Evolutionary conservation across 2,888 invertebrate species (phyloP), one percentile per base, ranked within the genome.

Genomic region (Plusia festucae): DNA sequence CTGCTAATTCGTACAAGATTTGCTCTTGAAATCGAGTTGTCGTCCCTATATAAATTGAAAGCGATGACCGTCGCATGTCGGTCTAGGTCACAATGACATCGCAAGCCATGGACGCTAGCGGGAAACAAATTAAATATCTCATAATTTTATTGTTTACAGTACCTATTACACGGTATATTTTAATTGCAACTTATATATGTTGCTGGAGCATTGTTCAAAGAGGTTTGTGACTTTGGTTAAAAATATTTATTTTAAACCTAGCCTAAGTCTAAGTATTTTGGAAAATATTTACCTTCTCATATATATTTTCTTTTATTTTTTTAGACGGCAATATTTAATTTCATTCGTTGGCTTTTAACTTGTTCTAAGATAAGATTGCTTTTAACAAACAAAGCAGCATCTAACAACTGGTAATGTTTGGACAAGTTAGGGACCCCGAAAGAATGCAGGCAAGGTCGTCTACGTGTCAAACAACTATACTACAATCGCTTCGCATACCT

Each of bases 1-100:
- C 18, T 18, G 30, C 5, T 57, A 70, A 68, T 65, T 63, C 62
- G 78, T 60, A 64, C 73, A 76, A 85, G 82, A 82, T 81, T 83
- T 85, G 85, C 85, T 84, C 90, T 90, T 88, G 88, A 85, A 84
- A 82, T 58, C 75, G 70, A 83, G 79, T 87, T 88, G 87, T 85
- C 86, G 86, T 88, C 86, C 84, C 85, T 86, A 85, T 85, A 87
- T 85, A 84, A 87, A 90, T 90, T 88, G 85, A 90, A 86, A 87
- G 82, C 85, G 85, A 88, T 90, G 90, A 88, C 90, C 87, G 85
- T 82, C 77, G 78, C 80, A 89, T 88, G 78, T 90, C 87, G 92
- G 91, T 91, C 92, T 92, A 92, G 92, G 92, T 88, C 90, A 76
- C 73, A 53, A 53, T 18, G 11, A 53, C 30, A 58, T 27, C 34